Percentiles rank a stretch among this genome's conserved stretches.
Evolutionary conservation across 2,113 vertebrate genomes (phyloP).

Genomic region (Poecilia latipinna): DNA sequence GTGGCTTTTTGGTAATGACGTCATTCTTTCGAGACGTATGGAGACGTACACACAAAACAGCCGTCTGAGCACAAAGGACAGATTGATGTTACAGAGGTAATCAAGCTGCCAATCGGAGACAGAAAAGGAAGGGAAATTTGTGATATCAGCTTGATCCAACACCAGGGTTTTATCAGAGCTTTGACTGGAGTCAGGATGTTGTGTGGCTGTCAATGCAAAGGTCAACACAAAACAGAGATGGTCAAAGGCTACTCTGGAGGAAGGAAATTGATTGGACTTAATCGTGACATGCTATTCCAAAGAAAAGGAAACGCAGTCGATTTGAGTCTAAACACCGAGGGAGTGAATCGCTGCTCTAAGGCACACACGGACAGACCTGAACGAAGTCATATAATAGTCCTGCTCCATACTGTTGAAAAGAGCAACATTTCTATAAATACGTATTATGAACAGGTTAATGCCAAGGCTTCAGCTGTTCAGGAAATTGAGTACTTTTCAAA

Average conservation of each 20-base stretch:
- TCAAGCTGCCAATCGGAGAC: slow-evolving; percentile 4
- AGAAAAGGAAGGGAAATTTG: slow-evolving; percentile 20
- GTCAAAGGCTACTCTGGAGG: not conserved
- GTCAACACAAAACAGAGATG: slow-evolving; percentile 28
- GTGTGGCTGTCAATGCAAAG: slow-evolving; percentile 20
- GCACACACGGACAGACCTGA: not conserved
- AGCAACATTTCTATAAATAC: not conserved
- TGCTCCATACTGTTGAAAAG: not conserved
- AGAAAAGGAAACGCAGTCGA: not conserved
- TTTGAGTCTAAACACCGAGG: not conserved
- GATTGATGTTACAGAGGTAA: slow-evolving; percentile 17
- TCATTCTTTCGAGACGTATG: slow-evolving; percentile 24
- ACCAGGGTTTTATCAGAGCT: slow-evolving; percentile 11
- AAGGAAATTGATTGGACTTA: slow-evolving; percentile 15
- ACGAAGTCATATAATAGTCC: not conserved
- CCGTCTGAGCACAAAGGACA: not conserved
- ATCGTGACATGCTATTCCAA: not conserved
- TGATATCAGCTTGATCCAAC: slow-evolving; percentile 28
- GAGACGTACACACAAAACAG: slow-evolving; percentile 1
- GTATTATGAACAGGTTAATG: not conserved
- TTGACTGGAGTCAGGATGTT: slow-evolving; percentile 32
- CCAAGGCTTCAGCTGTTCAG: not conserved
- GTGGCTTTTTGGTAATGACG: slow-evolving; percentile 37
- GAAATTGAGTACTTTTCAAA: not conserved
- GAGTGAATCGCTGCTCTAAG: not conserved